Percentiles rank a stretch among this genome's conserved stretches.
phyloP scores from a whole-genome alignment of 1,140 invertebrate genomes.

The Drosophila parabipectinata region DNA sequence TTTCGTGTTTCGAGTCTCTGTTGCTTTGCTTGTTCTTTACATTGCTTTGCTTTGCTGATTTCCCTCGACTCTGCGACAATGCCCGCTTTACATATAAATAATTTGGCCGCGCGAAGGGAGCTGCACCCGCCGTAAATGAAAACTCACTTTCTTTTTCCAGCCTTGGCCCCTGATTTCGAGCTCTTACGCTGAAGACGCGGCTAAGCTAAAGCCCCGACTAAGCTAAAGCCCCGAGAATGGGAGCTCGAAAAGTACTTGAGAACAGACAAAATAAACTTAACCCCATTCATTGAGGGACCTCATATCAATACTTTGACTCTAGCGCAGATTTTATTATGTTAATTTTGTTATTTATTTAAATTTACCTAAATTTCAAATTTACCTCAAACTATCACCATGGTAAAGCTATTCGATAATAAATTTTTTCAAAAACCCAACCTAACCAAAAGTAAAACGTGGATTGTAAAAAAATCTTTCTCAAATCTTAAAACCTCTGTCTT shows the following conservation, averaged over 20 bases:
- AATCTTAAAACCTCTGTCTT: no score
- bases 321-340: no score
- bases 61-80: conserved; percentile 28
- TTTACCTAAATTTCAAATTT: no score
- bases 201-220: conserved; percentile 11
- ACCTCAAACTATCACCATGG: no score
- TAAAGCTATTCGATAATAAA: no score
- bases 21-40: conserved; percentile 40
- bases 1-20: conserved; percentile 39
- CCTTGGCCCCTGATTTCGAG: conserved; percentile 8
- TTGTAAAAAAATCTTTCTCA: no score
- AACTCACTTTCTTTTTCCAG: conserved; percentile 17
- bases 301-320: background rate
- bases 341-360: no score
- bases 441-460: no score
- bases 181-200: conserved; percentile 32
- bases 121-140: conserved; percentile 24
- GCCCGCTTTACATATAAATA: conserved; percentile 44
- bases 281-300: background rate
- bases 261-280: conserved; percentile 9
- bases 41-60: conserved; percentile 47
- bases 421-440: no score
- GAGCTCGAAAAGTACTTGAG: conserved; percentile 9
- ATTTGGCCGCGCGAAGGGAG: conserved; percentile 7
- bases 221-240: conserved; percentile 20